Base-by-base conservation (phyloP, 2,888 invertebrate species). In the Cremastinae sp. region DNA sequence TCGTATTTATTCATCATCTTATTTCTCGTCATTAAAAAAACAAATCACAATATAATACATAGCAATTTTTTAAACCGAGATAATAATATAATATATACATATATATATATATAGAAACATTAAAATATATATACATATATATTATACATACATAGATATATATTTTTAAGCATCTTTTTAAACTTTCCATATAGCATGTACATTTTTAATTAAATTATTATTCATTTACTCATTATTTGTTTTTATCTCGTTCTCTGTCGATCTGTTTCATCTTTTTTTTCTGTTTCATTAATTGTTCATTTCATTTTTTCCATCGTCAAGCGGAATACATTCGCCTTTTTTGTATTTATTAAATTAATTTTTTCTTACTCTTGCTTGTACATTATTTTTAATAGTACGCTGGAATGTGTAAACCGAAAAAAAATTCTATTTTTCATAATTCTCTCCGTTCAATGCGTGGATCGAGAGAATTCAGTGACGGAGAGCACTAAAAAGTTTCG, bases 1-100 rank as follows among this genome's bases (percentile, higher is more conserved):
- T 85, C 83, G 86, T 81, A 84, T 86, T 87, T 88, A 88, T 88
- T 88, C 85, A 88, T 88, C 85, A 85, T 85, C 85, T 86, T 88
- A 86, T 86, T n/a, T n/a, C n/a, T n/a, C n/a, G n/a, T n/a, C n/a
- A n/a, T n/a, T n/a, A n/a, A n/a, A n/a, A n/a, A n/a, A n/a, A 88
- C 87, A 88, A 88, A 87, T 87, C 83, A 85, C 84, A 81, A 86
- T 87, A 76, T 68, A 69, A 73, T 76, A 73, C 73, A 76, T 72
- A 73, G 59, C 69, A 62, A 64, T 74, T 7, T 41, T 76, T 65
- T 64, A 80, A 86, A 85, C 81, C 82, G 81, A 83, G 74, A 79
- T 83, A 80, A n/a, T n/a, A n/a, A n/a, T n/a, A n/a, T n/a, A n/a
- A n/a, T 85, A 84, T 82, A 82, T 68, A 51, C 58, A 68, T 68